Evolutionary conservation across 2,888 invertebrate species (phyloP), one percentile per base, ranked within the genome.

Genomic region (Venusia cambrica): DNA sequence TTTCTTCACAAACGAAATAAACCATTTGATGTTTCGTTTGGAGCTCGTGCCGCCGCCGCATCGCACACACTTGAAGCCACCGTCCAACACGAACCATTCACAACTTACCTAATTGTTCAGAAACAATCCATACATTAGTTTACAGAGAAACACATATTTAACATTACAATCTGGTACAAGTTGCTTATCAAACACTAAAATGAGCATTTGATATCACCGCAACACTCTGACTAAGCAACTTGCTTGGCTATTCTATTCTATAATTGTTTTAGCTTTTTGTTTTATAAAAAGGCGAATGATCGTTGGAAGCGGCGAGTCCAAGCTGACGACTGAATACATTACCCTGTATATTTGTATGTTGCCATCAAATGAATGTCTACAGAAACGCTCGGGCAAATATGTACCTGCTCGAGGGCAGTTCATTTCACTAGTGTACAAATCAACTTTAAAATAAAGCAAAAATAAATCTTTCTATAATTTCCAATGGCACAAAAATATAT

Each of bases 271-370:
- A n/a, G n/a, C n/a, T n/a, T n/a, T n/a, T n/a, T n/a, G n/a, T n/a
- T 3, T 20, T 11, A 3, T 22, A 2, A 17, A 19, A 17, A 26
- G 24, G 32, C 28, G 36, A 27, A 37, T 14, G 2, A 21, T 35
- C 29, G 28, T 21, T 16, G 13, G 8, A 44, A 42, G 44, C 38
- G 32, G 31, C 16, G 10, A 33, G 34, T 31, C 24, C 22, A 39
- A 47, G 42, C 40, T 36, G 38, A 42, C 35, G 33, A 19, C 21
- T 35, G 9, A 32, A 39, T 41, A 42, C 33, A 62, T 75, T 78
- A 81, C 81, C 81, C 81, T 81, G 81, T 83, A 73, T 65, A 74
- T 58, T 62, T 72, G 51, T 46, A 68, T 57, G 62, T 35, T 37
- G 25, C 35, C 35, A 30, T 30, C 14, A 15, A 37, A 30, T 21